Percentiles rank a stretch among this genome's conserved stretches.
phyloP scores from a whole-genome alignment of 1,140 invertebrate species.

The Geopemphigus sp. region DNA sequence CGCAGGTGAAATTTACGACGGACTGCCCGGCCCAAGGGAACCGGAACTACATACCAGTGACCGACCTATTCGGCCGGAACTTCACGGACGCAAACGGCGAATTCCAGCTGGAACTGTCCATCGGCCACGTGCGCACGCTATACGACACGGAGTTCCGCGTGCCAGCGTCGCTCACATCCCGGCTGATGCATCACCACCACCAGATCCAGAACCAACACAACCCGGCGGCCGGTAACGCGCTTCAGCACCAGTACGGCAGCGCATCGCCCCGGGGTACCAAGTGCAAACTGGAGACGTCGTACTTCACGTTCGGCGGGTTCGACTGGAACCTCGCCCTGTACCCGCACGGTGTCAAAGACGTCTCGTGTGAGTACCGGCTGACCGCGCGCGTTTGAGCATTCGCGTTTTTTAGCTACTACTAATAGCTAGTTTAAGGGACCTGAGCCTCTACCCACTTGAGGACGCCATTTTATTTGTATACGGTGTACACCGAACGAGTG shows the following conservation, averaged over 20 bases:
- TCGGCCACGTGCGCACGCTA: conserved; percentile 73
- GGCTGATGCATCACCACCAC: conserved; percentile 50
- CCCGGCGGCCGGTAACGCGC: conserved; percentile 47
- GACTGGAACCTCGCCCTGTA: conserved; percentile 81
- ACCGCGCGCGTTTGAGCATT: too few relatives aligned
- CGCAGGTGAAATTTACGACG: conserved; percentile 69
- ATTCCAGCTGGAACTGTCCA: conserved; percentile 77
- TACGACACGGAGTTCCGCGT: conserved; percentile 71
- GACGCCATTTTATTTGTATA: too few relatives aligned
- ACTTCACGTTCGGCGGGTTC: conserved; percentile 75
- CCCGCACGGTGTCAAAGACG: conserved; percentile 63
- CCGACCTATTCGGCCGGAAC: conserved; percentile 70
- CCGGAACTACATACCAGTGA: conserved; percentile 74
- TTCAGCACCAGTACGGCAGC: conserved; percentile 39
- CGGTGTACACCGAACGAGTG: too few relatives aligned
- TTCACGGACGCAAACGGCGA: conserved; percentile 82
- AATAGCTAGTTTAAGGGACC: too few relatives aligned
- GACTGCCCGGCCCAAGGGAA: conserved; percentile 76
- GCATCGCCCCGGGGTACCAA: conserved; percentile 22
- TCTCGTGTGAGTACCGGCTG: conserved; percentile 55
- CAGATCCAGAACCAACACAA: conserved; percentile 49
- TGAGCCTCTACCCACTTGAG: too few relatives aligned
- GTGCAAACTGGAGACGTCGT: conserved; percentile 67
- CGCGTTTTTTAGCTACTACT: too few relatives aligned
- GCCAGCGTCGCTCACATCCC: conserved; percentile 56